phyloP scores from a whole-genome alignment of 1,140 invertebrate species.

The Lepeophtheirus salmonis region DNA sequence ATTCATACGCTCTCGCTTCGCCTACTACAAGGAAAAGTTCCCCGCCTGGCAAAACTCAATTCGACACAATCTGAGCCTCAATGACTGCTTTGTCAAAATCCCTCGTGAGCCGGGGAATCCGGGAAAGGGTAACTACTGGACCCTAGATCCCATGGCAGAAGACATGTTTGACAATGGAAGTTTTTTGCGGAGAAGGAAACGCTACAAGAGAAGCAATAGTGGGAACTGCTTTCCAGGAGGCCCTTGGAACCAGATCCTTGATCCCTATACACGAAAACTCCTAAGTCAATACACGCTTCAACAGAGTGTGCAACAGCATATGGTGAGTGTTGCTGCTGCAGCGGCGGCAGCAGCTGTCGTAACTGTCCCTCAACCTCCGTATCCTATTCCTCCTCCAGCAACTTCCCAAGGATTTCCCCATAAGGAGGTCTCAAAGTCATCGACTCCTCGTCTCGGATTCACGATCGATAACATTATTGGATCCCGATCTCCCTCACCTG shows the following conservation, averaged over 20 bases:
- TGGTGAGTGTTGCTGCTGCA: no score
- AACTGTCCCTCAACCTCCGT: no score
- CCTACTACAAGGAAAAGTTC: slow-evolving; percentile 85
- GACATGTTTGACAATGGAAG: slow-evolving; percentile 99
- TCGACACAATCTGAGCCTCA: slow-evolving; percentile 86
- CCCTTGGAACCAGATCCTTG: slow-evolving; percentile 26
- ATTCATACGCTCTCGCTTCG: slow-evolving; percentile 95
- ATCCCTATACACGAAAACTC: slow-evolving; percentile 22
- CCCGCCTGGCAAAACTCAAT: slow-evolving; percentile 94
- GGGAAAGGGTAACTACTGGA: slow-evolving; percentile 98
- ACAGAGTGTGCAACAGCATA: slow-evolving; percentile 11
- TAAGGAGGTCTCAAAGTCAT: no score
- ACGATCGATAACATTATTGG: no score
- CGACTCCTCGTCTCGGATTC: no score
- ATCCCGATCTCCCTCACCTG: no score
- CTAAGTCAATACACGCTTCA: slow-evolving; percentile 17
- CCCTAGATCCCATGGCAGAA: slow-evolving; percentile 81
- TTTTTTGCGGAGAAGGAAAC: slow-evolving; percentile 77
- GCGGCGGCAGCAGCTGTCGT: no score
- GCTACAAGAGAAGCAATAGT: slow-evolving; percentile 87
- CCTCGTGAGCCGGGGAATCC: slow-evolving; percentile 93
- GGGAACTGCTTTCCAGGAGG: no score
- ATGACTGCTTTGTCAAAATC: slow-evolving; percentile 98
- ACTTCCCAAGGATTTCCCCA: no score
- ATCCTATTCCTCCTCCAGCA: no score